A percentile compares a stretch with the other conserved stretches of the same genome.
Evolutionary conservation across 2,797 vertebrate genomes (phyloP).

Genomic region (Poecile montanus): DNA sequence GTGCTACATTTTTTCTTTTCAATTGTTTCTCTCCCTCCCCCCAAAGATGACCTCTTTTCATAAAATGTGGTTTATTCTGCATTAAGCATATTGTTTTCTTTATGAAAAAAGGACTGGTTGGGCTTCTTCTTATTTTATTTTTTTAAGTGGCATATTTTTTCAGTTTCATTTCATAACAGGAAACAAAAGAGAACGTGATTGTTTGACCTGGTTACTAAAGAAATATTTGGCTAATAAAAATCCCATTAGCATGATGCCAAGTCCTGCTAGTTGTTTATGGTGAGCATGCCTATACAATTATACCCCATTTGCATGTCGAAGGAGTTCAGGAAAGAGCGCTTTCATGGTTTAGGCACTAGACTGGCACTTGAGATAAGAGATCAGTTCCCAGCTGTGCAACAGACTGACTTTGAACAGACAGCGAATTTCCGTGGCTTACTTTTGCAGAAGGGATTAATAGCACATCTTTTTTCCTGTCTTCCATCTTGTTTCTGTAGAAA

Average conservation of each 20-base stretch:
- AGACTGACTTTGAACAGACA: constrained; percentile 48
- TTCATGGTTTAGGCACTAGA: constrained; percentile 59
- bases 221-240: constrained; percentile 60
- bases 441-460: constrained; percentile 44
- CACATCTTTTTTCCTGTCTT: background rate
- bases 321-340: background rate
- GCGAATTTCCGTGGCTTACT: background rate
- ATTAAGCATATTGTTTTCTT: constrained; percentile 67
- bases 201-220: constrained; percentile 69
- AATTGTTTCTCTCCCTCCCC: constrained; percentile 52
- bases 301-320: background rate
- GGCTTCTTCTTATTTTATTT: constrained; percentile 53
- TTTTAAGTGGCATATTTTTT: constrained; percentile 67
- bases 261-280: constrained; percentile 52
- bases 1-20: constrained; percentile 61
- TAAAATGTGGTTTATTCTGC: constrained; percentile 66
- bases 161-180: constrained; percentile 69
- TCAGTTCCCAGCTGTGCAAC: constrained; percentile 51
- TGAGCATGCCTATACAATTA: constrained; percentile 56
- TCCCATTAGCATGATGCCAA: constrained; percentile 37
- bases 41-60: constrained; percentile 59
- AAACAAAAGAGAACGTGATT: constrained; percentile 73
- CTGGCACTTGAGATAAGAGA: constrained; percentile 64
- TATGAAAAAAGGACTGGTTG: constrained; percentile 45
- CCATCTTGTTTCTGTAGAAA: constrained; percentile 1